These are phyloP conservation scores for Phyllotis vaccarum DNA, from an alignment of 2,797 vertebrate genomes.

Conservation along the genomic window DNA sequence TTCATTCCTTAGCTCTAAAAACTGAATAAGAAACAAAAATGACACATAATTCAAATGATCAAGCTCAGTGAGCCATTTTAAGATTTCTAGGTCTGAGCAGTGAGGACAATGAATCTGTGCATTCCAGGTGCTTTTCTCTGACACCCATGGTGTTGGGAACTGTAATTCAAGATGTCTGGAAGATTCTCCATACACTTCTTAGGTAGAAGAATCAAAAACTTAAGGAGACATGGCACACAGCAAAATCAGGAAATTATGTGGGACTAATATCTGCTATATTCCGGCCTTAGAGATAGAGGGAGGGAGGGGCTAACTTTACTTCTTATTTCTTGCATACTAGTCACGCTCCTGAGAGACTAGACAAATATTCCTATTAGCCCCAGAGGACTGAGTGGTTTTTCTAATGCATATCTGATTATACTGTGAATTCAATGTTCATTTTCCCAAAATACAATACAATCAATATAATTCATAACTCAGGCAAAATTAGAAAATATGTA, in stretches of 20 bases:
- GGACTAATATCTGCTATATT: not conserved
- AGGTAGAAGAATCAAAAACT: not conserved
- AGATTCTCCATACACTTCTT: not conserved
- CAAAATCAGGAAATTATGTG: not conserved
- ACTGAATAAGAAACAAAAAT: not conserved
- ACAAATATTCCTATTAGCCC: not conserved
- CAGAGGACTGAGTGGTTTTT: not conserved
- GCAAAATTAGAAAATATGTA: slow-evolving; percentile 2
- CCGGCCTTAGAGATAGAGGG: not conserved
- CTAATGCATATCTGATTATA: too few relatives aligned
- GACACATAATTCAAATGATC: not conserved
- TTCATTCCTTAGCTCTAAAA: not conserved
- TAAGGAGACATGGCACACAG: not conserved
- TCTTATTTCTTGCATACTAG: not conserved
- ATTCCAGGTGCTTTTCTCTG: not conserved
- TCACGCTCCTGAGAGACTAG: not conserved
- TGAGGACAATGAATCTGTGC: rapidly evolving
- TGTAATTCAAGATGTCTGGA: too few relatives aligned
- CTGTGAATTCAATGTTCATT: not conserved
- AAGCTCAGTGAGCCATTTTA: not conserved
- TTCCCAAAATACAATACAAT: not conserved
- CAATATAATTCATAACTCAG: not conserved
- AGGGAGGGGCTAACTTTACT: too few relatives aligned
- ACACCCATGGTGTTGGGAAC: not conserved
- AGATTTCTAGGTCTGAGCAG: not conserved